Conservation (phyloP, 2,797 vertebrate species). For the Leucoraja ocellata region DNA sequence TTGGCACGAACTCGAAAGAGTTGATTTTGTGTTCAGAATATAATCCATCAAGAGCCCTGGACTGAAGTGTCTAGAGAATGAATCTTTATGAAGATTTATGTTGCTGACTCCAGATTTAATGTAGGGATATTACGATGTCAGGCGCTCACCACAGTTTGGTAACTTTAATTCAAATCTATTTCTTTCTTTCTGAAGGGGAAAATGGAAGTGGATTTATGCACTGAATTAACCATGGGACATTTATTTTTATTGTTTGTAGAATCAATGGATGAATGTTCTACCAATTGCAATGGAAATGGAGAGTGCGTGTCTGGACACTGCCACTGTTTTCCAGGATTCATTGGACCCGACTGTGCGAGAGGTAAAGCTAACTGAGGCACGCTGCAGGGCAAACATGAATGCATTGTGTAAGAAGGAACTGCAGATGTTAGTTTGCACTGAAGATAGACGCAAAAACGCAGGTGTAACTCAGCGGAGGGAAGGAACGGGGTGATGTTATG, state of each 20-base stretch:
- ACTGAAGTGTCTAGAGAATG: neutral
- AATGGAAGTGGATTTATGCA: neutral
- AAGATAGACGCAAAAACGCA: too few species aligned
- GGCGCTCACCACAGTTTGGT: neutral
- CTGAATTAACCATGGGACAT: neutral
- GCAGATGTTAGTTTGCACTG: too few species aligned
- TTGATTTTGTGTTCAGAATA: neutral
- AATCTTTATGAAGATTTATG: neutral
- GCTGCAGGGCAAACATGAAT: neutral
- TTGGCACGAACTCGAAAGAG: neutral
- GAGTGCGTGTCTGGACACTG: conserved; percentile 91
- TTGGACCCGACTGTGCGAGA: conserved; percentile 90
- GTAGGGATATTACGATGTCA: neutral
- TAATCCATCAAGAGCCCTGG: neutral
- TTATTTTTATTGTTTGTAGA: conserved; percentile 52
- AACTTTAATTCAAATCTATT: neutral
- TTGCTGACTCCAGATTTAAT: neutral
- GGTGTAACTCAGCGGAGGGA: too few species aligned
- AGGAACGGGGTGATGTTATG: too few species aligned
- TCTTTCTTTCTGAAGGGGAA: neutral
- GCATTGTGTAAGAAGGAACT: neutral
- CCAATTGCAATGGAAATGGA: conserved; percentile 88
- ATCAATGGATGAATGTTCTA: conserved; percentile 87
- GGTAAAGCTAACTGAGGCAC: conserved; percentile 57
- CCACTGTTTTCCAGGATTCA: conserved; percentile 87